These are phyloP conservation scores for Sitophilus oryzae DNA, from an alignment of 1,140 invertebrate genomes.

Conservation along the genomic window DNA sequence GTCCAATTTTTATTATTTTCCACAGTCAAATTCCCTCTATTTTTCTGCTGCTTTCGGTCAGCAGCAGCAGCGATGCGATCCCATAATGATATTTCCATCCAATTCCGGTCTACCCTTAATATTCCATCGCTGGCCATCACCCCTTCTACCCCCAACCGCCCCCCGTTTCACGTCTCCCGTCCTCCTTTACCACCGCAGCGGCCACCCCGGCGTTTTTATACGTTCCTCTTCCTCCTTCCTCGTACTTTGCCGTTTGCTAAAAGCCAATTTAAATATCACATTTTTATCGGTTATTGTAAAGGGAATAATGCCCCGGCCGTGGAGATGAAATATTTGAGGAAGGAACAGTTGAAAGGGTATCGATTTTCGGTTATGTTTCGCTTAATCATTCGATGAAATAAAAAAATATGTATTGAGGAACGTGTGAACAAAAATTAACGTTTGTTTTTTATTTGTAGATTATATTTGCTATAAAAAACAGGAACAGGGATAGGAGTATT, in stretches of 20 bases:
- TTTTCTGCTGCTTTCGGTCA: conserved; percentile 42
- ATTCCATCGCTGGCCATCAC: conserved; percentile 8
- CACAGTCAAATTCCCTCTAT: conserved; percentile 45
- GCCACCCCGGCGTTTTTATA: not conserved
- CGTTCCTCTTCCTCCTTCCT: not conserved
- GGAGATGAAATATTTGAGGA: not conserved
- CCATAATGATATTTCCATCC: conserved; percentile 45
- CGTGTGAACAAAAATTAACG: no score
- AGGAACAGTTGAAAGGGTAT: no score
- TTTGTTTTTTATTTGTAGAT: no score
- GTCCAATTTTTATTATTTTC: conserved; percentile 45
- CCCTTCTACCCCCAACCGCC: not conserved
- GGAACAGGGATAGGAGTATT: no score
- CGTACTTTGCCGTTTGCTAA: not conserved
- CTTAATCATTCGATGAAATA: no score
- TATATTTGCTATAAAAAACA: no score
- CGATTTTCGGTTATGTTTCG: no score
- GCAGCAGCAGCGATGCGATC: conserved; percentile 33
- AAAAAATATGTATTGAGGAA: no score
- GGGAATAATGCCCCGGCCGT: not conserved
- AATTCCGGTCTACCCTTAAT: conserved; percentile 30
- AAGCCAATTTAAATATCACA: not conserved
- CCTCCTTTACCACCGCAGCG: not conserved
- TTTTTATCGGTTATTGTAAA: not conserved
- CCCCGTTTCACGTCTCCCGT: no score